These are phyloP conservation scores for Coremacera marginata DNA, from an alignment of 2,888 invertebrate species.

Conservation along the genomic window DNA sequence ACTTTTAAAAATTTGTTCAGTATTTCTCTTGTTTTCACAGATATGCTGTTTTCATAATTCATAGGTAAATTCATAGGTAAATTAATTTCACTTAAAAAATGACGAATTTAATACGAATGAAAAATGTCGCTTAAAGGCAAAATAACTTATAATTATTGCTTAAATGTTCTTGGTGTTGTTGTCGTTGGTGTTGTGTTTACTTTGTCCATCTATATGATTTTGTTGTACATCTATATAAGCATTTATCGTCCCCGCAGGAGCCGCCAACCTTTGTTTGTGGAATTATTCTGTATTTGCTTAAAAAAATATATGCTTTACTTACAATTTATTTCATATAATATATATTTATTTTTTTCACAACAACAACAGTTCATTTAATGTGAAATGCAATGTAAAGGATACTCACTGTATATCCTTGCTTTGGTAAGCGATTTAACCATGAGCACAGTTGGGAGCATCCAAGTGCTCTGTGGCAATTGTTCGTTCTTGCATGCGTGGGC, in stretches of 20 bases:
- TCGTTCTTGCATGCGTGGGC: constrained; percentile 12
- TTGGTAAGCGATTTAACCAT: not conserved
- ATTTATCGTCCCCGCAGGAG: not conserved
- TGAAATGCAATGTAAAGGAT: constrained; percentile 17
- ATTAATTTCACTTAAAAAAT: too few relatives aligned
- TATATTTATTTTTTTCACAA: not conserved
- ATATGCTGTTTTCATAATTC: too few relatives aligned
- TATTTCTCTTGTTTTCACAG: too few relatives aligned
- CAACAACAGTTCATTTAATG: not conserved
- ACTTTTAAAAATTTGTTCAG: too few relatives aligned
- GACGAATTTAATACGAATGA: too few relatives aligned
- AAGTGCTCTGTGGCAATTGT: not conserved
- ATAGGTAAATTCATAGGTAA: too few relatives aligned
- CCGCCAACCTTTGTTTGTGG: too few relatives aligned
- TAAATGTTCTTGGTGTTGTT: too few relatives aligned
- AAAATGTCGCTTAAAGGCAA: too few relatives aligned
- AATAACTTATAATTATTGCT: too few relatives aligned
- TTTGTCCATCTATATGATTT: not conserved
- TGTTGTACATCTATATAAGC: not conserved
- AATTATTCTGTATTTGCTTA: not conserved
- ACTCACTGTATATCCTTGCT: constrained; percentile 6
- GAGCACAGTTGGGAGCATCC: too few relatives aligned
- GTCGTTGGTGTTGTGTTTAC: too few relatives aligned
- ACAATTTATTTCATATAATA: not conserved
- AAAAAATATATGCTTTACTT: not conserved